A percentile compares a stretch with the other conserved stretches of the same genome.
These are phyloP conservation scores for Chaetodon trifasciatus DNA, from an alignment of 2,797 vertebrate species.

Conservation along the genomic window DNA sequence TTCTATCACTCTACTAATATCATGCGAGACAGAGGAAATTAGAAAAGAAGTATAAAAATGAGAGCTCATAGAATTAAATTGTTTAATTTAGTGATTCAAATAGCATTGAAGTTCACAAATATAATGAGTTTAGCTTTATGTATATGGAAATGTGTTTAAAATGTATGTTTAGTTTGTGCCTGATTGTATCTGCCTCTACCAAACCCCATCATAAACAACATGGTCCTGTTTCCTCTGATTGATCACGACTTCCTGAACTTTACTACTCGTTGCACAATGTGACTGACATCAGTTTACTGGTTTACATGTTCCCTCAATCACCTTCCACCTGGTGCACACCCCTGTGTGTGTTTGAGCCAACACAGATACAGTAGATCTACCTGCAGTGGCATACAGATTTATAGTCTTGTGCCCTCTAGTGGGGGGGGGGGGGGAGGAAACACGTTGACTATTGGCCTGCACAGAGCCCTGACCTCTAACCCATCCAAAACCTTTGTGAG, in stretches of 20 bases:
- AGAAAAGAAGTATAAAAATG: no score
- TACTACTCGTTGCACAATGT: constrained; percentile 88
- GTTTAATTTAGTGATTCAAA: neutral
- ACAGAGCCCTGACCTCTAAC: neutral
- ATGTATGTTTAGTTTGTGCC: neutral
- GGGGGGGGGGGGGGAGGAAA: no score
- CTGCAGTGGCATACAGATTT: no score
- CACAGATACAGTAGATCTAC: no score
- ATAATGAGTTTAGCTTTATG: neutral
- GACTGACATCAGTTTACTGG: constrained; percentile 90
- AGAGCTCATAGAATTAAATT: no score
- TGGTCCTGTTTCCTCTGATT: constrained; percentile 86
- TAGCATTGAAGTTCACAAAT: neutral
- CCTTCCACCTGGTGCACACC: constrained; percentile 75
- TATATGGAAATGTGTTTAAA: no score
- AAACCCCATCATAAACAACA: constrained; percentile 87
- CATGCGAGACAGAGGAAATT: no score
- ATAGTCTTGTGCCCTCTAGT: no score
- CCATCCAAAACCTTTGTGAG: neutral
- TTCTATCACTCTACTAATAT: no score
- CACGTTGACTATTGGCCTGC: no score
- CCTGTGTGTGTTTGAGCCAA: constrained; percentile 78
- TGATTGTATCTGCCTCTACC: constrained; percentile 29
- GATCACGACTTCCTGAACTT: constrained; percentile 92
- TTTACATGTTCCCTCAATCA: constrained; percentile 87